Evolutionary conservation across 1,140 invertebrate species (phyloP).

Genomic region (Panagrolaimus sp.): DNA sequence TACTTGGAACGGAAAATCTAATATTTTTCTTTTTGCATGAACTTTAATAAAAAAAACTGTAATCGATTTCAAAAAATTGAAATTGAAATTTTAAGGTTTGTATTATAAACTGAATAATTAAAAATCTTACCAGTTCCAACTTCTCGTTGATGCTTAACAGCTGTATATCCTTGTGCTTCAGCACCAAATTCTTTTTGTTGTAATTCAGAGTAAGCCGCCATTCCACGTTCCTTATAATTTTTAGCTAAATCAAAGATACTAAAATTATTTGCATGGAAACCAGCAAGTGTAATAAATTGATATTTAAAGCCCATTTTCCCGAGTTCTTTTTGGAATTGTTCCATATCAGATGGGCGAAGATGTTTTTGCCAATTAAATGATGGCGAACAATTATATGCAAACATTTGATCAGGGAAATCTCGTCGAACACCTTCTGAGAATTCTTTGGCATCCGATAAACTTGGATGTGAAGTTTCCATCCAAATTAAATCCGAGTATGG

Average conservation of each 20-base stretch:
- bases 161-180: conserved; percentile 60
- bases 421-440: conserved; percentile 60
- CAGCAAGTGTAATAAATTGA: conserved; percentile 61
- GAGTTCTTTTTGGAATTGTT: conserved; percentile 60
- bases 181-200: conserved; percentile 60
- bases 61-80: too few relatives aligned
- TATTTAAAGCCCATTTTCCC: conserved; percentile 61
- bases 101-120: too few relatives aligned
- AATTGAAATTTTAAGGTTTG: too few relatives aligned
- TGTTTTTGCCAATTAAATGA: conserved; percentile 61
- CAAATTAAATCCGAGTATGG: conserved; percentile 61
- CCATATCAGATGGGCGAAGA: conserved; percentile 55
- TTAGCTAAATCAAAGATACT: conserved; percentile 59
- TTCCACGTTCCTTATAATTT: conserved; percentile 57
- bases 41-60: too few relatives aligned
- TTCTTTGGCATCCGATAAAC: conserved; percentile 55
- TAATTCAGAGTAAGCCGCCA: conserved; percentile 60
- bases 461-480: conserved; percentile 60
- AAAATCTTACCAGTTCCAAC: conserved; percentile 57
- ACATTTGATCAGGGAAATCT: conserved; percentile 59
- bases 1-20: too few relatives aligned
- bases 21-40: too few relatives aligned
- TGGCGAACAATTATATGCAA: conserved; percentile 61
- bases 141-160: conserved; percentile 62
- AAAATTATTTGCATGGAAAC: conserved; percentile 61